A percentile compares a stretch with the other conserved stretches of the same genome.
Evolutionary conservation across 1,140 invertebrate species (phyloP).

Genomic region (Solen grandis): DNA sequence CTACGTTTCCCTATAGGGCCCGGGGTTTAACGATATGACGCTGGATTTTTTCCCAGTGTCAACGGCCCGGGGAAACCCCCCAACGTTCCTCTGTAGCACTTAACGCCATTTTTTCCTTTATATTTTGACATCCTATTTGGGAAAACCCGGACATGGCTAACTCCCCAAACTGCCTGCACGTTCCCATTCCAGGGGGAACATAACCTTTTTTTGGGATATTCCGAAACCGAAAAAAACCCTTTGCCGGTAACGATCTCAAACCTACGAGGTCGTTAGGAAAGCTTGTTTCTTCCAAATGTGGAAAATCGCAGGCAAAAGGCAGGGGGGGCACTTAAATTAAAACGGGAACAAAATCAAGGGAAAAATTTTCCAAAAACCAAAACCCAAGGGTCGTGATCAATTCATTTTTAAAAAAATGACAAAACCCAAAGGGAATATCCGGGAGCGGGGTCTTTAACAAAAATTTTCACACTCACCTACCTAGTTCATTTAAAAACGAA

Average conservation of each 20-base stretch:
- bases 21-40: constrained; percentile 23
- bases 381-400: not conserved
- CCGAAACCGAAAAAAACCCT: not conserved
- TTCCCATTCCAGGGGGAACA: no score
- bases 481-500: constrained; percentile 3
- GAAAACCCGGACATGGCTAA: constrained; percentile 28
- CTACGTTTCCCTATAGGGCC: constrained; percentile 31
- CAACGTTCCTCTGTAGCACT: not conserved
- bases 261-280: constrained; percentile 35
- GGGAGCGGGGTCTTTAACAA: constrained; percentile 7
- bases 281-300: constrained; percentile 29
- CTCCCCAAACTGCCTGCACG: constrained; percentile 19
- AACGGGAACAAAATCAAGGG: constrained; percentile 25
- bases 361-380: constrained; percentile 23
- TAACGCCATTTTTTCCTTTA: constrained; percentile 29
- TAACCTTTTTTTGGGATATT: not conserved
- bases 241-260: constrained; percentile 2
- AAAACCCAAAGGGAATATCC: constrained; percentile 29
- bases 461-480: constrained; percentile 3
- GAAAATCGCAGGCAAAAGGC: not conserved
- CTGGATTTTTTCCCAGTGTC: constrained; percentile 29
- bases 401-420: constrained; percentile 42
- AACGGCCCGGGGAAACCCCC: constrained; percentile 39
- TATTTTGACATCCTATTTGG: constrained; percentile 26
- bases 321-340: not conserved